Conservation (phyloP, 92 coral and sea anemone genomes). For the Virgularia gustaviana region DNA sequence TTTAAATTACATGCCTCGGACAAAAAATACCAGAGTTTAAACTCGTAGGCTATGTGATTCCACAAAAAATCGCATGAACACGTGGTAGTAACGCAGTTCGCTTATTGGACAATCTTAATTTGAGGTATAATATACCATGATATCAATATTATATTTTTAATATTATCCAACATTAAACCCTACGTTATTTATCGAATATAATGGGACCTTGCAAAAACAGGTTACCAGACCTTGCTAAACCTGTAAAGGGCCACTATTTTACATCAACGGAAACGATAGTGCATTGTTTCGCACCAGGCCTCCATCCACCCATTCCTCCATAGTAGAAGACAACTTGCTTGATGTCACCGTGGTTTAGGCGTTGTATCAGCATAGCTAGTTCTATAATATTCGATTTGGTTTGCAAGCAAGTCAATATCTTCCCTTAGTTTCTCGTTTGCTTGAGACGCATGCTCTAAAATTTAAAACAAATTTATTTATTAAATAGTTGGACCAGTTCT, state of each 20-base stretch:
- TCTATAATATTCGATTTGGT: constrained; percentile 62
- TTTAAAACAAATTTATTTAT: too few species aligned
- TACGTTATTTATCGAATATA: not conserved
- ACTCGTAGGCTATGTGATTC: too few species aligned
- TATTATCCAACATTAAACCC: not conserved
- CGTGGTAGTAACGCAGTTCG: too few species aligned
- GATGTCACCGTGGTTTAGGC: constrained; percentile 1
- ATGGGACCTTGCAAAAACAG: not conserved
- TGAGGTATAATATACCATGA: constrained; percentile 18
- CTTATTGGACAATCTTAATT: too few species aligned
- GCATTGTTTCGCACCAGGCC: not conserved
- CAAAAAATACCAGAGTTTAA: too few species aligned
- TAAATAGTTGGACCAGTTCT: too few species aligned
- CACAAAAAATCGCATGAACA: too few species aligned
- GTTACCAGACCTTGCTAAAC: not conserved
- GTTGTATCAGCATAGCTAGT: constrained; percentile 12
- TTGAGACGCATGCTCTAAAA: too few species aligned
- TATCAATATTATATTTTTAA: not conserved
- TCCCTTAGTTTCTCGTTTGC: constrained; percentile 54
- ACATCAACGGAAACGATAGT: not conserved
- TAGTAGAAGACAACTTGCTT: not conserved
- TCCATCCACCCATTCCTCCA: not conserved
- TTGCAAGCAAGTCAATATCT: constrained; percentile 57
- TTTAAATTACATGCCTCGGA: too few species aligned
- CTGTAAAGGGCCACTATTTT: not conserved